Percentiles rank a stretch among this genome's conserved stretches.
These are phyloP conservation scores for Lagenorhynchus albirostris DNA, from an alignment of 2,113 vertebrate genomes.

Conservation along the genomic window DNA sequence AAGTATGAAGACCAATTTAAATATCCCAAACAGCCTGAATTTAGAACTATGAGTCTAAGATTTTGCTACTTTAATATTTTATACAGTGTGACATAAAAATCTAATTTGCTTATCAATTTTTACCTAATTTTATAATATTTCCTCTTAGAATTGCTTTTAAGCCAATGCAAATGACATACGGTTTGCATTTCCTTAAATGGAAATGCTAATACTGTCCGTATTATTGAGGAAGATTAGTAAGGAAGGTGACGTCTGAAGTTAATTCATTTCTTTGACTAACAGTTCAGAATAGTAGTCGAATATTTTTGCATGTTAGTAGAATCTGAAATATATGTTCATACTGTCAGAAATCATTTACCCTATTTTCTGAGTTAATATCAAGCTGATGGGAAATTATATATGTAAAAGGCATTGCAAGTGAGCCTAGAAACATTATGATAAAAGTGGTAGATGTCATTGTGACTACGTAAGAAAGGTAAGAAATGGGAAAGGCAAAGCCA, in stretches of 20 bases:
- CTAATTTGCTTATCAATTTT: background rate
- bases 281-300: background rate
- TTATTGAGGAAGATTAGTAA: background rate
- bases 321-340: background rate
- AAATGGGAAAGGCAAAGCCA: background rate
- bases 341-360: background rate
- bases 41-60: background rate
- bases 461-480: background rate
- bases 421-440: background rate
- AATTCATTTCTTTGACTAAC: background rate
- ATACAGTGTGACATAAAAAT: background rate
- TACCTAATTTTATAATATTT: background rate
- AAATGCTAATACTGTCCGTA: background rate
- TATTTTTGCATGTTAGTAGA: background rate
- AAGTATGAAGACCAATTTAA: background rate
- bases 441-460: background rate
- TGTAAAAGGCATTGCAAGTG: background rate
- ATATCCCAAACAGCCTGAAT: background rate
- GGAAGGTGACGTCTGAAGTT: background rate
- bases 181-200: background rate
- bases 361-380: slow-evolving; percentile 3
- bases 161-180: background rate
- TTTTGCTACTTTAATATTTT: background rate
- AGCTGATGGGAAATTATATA: background rate
- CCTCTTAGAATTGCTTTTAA: background rate